These are phyloP conservation scores for Vultur gryphus DNA, from an alignment of 2,797 vertebrate genomes.

Conservation along the genomic window DNA sequence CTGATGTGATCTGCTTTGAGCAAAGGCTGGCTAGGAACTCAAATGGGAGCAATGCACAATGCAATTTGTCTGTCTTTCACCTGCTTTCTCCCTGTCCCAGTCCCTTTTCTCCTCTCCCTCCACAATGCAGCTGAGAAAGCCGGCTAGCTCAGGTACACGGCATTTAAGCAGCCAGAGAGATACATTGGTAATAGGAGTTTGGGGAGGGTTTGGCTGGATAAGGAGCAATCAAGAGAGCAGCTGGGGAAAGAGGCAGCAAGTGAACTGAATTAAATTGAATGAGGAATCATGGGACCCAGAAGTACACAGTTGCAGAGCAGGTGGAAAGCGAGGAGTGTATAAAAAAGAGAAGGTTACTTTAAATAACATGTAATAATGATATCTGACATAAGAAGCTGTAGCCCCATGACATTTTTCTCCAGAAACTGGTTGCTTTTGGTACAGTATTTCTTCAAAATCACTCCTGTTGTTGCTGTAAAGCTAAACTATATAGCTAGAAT, in stretches of 20 bases:
- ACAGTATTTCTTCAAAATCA: constrained; percentile 35
- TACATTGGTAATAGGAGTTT: neutral
- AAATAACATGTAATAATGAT: neutral
- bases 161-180: neutral
- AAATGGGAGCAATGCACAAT: neutral
- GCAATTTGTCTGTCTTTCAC: neutral
- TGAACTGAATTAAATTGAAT: neutral
- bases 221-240: neutral
- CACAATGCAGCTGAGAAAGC: rapidly evolving
- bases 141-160: rapidly evolving
- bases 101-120: neutral
- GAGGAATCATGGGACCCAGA: neutral
- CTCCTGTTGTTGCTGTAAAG: constrained; percentile 21
- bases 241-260: neutral
- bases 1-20: neutral
- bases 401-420: neutral
- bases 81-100: neutral
- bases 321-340: neutral
- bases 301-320: neutral
- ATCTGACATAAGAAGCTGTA: neutral
- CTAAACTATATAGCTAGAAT: constrained; percentile 27
- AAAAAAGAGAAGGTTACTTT: neutral
- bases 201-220: neutral
- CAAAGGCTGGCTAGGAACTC: neutral
- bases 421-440: neutral